phyloP scores from a whole-genome alignment of 2,888 invertebrate species.

The Drosophila meridionalis region DNA sequence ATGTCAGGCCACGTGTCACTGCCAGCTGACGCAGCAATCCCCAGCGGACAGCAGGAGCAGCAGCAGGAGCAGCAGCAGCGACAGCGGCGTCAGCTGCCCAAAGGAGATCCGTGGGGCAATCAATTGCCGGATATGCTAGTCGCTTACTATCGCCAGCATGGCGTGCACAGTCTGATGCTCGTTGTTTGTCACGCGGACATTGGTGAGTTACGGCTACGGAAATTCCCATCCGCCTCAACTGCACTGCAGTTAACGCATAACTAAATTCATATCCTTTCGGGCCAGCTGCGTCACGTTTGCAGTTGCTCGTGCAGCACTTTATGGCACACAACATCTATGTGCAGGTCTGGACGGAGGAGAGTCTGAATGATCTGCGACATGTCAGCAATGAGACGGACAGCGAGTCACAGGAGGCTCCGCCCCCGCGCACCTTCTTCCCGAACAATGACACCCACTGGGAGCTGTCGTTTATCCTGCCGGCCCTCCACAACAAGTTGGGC shows the following conservation, averaged over 20 bases:
- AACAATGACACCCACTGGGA: slow-evolving; percentile 59
- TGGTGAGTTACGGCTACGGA: slow-evolving; percentile 64
- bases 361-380: slow-evolving; percentile 60
- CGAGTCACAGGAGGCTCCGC: slow-evolving; percentile 31
- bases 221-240: neutral
- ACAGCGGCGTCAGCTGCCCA: slow-evolving; percentile 22
- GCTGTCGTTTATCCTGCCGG: slow-evolving; percentile 64
- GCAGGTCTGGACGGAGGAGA: slow-evolving; percentile 66
- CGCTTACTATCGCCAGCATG: slow-evolving; percentile 81
- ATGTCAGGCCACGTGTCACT: slow-evolving; percentile 63
- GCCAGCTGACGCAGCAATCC: slow-evolving; percentile 56
- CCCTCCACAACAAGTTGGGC: slow-evolving; percentile 75
- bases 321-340: slow-evolving; percentile 66
- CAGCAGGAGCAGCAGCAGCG: slow-evolving; percentile 13
- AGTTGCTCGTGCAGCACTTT: slow-evolving; percentile 56
- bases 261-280: slow-evolving; percentile 41
- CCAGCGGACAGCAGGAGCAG: slow-evolving; percentile 39
- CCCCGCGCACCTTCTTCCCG: slow-evolving; percentile 67
- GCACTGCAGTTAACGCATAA: slow-evolving; percentile 11
- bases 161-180: slow-evolving; percentile 78
- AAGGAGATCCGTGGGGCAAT: slow-evolving; percentile 68
- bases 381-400: slow-evolving; percentile 31
- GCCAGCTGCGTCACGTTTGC: slow-evolving; percentile 35
- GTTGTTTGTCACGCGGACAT: slow-evolving; percentile 78
- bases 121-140: slow-evolving; percentile 78